Base-by-base conservation (phyloP, 2,113 vertebrate species). In the Psophia crepitans region DNA sequence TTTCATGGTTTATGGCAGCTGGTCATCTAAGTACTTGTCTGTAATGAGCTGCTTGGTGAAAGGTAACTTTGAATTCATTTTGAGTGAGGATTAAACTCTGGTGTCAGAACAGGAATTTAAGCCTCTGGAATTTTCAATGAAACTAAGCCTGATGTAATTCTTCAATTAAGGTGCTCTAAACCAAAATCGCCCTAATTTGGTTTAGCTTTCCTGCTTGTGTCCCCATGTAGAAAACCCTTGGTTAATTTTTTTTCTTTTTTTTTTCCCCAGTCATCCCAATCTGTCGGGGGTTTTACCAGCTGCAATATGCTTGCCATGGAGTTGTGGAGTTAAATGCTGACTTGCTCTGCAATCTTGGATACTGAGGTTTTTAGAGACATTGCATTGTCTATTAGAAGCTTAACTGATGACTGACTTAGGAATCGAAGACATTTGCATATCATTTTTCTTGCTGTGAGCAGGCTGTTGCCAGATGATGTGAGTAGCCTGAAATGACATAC, bases 401-500 rank as follows among this genome's bases (percentile, higher is more conserved):
- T 44, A 54, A 66, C 44, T 75, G 74, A 21, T 60, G 61, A 12
- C 43, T 75, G 75, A 82, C 37, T 57, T 82, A 81, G 60, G 75
- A 64, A 51, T 88, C 17, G 32, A n/a, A 49, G 43, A n/a, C 18
- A 37, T 44, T 46, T 0, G 0, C 11, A 2, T 24, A 1, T 33
- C 7, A 10, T 16, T 66, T 68, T 73, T n/a, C 30, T 74, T 53
- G 21, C 27, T 70, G 15, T 16, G 37, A 18, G 37, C 37, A 70
- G 60, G n/a, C 23, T 71, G 18, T 80, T 89, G 48, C 28, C 27
- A 32, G 84, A 3, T 64, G 5, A 26, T 41, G 7, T 33, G 64
- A 78, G 23, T 54, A 57, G 54, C 44, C 46, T 78, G 81, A 77
- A 48, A 56, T n/a, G 39, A 6, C n/a, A 6, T 2, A 2, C 6